Evolutionary conservation across 2,797 vertebrate genomes (phyloP), one percentile per base, ranked within the genome.

Genomic region (Bovichtus diacanthus): DNA sequence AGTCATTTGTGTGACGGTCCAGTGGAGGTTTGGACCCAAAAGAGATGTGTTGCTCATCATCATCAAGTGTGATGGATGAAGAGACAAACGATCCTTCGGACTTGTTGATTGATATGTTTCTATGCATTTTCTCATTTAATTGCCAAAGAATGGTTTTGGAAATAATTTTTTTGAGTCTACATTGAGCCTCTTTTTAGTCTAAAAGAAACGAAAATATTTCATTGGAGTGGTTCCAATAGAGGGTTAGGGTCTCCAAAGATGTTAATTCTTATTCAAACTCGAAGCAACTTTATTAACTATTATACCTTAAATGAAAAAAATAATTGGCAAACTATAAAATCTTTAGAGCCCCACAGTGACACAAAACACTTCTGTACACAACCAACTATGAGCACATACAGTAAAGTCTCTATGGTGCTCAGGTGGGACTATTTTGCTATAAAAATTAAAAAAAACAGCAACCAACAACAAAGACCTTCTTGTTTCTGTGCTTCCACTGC

Each of bases 401-500:
- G 34, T 4, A 5, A 0, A 2, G 2, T 38, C 38, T 78, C 36
- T 54, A 8, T n/a, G 10, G 15, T 4, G 13, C 5, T 70, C 41
- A 75, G 70, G 59, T 72, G 29, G 19, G 59, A 43, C 25, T 16
- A 9, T 27, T 11, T 43, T 7, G 7, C 11, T 13, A 8, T 49
- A 34, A 41, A 78, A 27, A 8, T 8, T 19, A 21, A 49, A 25
- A 25, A 10, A n/a, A 51, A 7, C 1, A 53, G 27, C 36, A 44
- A 43, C 19, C 16, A 51, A 59, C 46, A 78, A 87, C 80, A 85
- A 81, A 81, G 73, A 44, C 4, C 38, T 29, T 19, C 34, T 80
- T 86, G 83, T 88, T 83, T 74, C 31, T 1, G 1, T 9, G n/a
- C 27, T 9, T 2, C 15, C 44, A 5, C 19, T 36, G 16, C 56